Evolutionary conservation across 2,888 invertebrate genomes (phyloP), one percentile per base, ranked within the genome.

Genomic region (Diplolepis rosae): DNA sequence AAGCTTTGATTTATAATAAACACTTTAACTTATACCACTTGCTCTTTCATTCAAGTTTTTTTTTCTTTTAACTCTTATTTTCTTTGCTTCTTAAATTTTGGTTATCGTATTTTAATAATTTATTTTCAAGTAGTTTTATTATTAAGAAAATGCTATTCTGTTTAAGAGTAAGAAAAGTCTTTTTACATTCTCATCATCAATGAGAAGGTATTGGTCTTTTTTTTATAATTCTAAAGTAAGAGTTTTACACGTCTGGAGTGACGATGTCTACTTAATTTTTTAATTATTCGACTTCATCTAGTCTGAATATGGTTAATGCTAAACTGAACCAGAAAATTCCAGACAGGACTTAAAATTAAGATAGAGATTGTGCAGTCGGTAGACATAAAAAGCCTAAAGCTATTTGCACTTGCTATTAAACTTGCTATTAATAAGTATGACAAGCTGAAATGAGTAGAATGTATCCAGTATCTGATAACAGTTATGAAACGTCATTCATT

Each of bases 1-100:
- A 87, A 88, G 86, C 81, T 86, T 87, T 85, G 81, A 81, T 88
- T 86, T 87, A 85, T 85, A 88, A 87, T 87, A 88, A 88, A 88
- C 82, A 83, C 86, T 87, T 83, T 83, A 84, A 86, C 84, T 86
- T 87, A 84, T 84, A 83, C 65, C 18, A 18, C 45, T 45, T 15
- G 18, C 18, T 45, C 7, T 7, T 45, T 45, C 9, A 45, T 2
- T 18, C 6, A 45, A 32, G 11, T 3, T 9, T 11, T 32, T 4
- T 32, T 32, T 32, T 32, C 7, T 2, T 9, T 32, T 11, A 32
- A 11, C n/a, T n/a, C n/a, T n/a, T n/a, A n/a, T n/a, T n/a, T n/a
- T n/a, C n/a, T n/a, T n/a, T n/a, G n/a, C n/a, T n/a, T n/a, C n/a
- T n/a, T n/a, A n/a, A n/a, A n/a, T n/a, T n/a, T n/a, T n/a, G n/a